Evolutionary conservation across 2,113 vertebrate genomes (phyloP).

Genomic region (Nestor notabilis): DNA sequence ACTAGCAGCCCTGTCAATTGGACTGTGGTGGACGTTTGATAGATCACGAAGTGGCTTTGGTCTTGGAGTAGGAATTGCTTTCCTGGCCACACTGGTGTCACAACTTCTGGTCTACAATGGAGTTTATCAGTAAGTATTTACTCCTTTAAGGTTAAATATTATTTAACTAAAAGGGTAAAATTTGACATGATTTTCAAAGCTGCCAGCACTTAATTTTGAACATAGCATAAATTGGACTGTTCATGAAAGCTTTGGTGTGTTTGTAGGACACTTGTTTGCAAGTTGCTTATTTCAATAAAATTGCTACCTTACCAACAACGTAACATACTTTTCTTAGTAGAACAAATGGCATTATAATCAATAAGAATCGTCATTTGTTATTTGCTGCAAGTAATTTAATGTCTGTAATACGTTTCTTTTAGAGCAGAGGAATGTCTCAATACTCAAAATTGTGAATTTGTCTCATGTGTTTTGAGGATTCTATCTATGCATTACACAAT

Average conservation of each 20-base stretch:
- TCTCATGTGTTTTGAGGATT: not conserved
- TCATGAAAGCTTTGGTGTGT: not conserved
- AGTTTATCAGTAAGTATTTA: constrained; percentile 91
- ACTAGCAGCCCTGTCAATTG: constrained; percentile 92
- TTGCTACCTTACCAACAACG: not conserved
- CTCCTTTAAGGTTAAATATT: not conserved
- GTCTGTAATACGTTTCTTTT: not conserved
- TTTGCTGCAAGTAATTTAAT: not conserved
- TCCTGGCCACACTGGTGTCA: constrained; percentile 88
- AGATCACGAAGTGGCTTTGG: constrained; percentile 92
- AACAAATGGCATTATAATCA: not conserved
- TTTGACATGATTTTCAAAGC: not conserved
- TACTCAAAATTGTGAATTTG: not conserved
- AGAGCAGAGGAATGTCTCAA: not conserved
- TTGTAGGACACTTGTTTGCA: not conserved
- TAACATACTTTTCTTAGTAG: not conserved
- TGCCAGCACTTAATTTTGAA: not conserved
- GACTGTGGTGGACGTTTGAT: constrained; percentile 97
- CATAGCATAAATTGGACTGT: not conserved
- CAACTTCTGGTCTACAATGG: constrained; percentile 94
- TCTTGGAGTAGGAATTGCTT: constrained; percentile 89
- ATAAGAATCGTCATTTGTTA: not conserved
- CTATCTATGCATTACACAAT: rapidly evolving
- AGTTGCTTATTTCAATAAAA: not conserved
- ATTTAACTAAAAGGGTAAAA: not conserved